phyloP scores from a whole-genome alignment of 1,140 invertebrate species.

The Oedothorax gibbosus region DNA sequence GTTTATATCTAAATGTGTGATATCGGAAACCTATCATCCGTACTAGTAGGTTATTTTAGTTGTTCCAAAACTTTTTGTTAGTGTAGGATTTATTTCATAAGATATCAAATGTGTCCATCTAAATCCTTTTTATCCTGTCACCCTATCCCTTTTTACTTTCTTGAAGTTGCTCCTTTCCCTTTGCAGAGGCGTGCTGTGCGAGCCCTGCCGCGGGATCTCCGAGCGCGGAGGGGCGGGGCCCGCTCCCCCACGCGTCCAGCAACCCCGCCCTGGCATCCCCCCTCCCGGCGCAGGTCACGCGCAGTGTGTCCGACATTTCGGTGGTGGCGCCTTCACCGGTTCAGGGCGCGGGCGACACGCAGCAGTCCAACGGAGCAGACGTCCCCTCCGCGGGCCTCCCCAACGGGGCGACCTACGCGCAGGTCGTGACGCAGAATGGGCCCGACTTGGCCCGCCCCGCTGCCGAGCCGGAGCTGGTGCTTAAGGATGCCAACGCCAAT shows the following conservation, averaged over 20 bases:
- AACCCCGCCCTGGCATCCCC: conserved; percentile 30
- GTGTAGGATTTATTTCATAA: too few species aligned
- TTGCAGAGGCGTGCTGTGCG: not conserved
- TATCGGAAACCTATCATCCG: too few species aligned
- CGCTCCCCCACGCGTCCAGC: conserved; percentile 32
- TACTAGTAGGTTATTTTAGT: too few species aligned
- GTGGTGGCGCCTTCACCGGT: not conserved
- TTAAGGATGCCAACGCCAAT: conserved; percentile 57
- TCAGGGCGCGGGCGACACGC: too few species aligned
- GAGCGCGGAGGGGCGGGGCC: too few species aligned
- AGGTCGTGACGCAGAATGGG: not conserved
- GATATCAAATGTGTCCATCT: not conserved
- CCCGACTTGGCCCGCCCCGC: too few species aligned
- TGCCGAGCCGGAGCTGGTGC: not conserved
- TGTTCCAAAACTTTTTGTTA: too few species aligned
- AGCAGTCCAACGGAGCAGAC: not conserved
- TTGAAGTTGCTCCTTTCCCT: too few species aligned
- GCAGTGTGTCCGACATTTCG: conserved; percentile 35
- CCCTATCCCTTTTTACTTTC: not conserved
- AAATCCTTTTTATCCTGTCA: too few species aligned
- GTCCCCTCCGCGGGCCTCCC: not conserved
- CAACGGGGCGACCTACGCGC: not conserved
- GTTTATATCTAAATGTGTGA: too few species aligned
- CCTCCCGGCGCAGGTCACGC: not conserved
- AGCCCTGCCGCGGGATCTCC: too few species aligned